Percentiles rank a stretch among this genome's conserved stretches.
Conservation (phyloP, 1,140 invertebrate species). For the Cydia splendana region DNA sequence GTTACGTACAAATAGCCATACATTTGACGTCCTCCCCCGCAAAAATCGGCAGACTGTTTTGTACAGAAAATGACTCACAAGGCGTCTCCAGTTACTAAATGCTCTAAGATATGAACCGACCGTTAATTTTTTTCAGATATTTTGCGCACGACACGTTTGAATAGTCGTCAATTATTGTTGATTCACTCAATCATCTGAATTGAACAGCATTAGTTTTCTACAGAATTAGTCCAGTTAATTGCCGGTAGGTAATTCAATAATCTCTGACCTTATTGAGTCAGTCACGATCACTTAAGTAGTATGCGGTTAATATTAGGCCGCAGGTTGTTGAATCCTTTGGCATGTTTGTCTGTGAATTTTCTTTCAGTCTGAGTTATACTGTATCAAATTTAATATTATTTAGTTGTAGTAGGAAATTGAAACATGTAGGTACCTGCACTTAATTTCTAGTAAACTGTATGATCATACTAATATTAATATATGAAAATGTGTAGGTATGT, state of each 20-base stretch:
- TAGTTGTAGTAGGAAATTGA: no score
- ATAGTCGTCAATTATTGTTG: constrained; percentile 18
- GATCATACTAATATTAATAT: no score
- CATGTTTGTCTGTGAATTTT: not conserved
- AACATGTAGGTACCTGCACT: no score
- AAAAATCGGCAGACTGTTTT: no score
- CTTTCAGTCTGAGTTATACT: not conserved
- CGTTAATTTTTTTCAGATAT: not conserved
- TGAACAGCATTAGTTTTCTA: constrained; percentile 17
- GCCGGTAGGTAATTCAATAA: constrained; percentile 23
- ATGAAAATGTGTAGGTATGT: no score
- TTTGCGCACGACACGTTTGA: constrained; percentile 10
- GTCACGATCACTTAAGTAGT: constrained; percentile 14
- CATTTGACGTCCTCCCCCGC: no score
- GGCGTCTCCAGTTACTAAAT: no score
- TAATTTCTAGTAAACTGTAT: no score
- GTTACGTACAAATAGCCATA: no score
- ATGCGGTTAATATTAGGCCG: not conserved
- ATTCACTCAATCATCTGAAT: constrained; percentile 19
- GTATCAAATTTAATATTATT: no score
- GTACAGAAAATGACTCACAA: no score
- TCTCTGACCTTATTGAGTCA: constrained; percentile 29
- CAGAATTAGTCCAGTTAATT: constrained; percentile 28
- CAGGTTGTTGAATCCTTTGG: not conserved
- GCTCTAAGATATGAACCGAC: no score